Evolutionary conservation across 2,113 vertebrate species (phyloP).

Genomic region (Xiphias gladius): DNA sequence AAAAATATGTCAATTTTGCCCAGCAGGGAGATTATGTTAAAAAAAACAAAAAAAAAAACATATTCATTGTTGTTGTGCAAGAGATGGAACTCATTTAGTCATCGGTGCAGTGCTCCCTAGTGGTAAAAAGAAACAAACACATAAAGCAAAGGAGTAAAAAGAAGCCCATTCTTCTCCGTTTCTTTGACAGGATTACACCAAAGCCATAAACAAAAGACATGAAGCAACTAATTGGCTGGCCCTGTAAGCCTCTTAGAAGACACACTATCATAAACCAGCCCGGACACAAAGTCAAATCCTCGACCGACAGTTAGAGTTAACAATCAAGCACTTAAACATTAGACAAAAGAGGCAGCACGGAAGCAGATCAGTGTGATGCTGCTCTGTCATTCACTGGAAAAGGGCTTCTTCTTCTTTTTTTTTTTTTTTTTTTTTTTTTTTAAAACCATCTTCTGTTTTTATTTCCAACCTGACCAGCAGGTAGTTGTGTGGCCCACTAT

Average conservation of each 20-base stretch:
- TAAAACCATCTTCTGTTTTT: background rate
- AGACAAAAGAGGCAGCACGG: slow-evolving; percentile 55
- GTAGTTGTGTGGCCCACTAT: slow-evolving; percentile 33
- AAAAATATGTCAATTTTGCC: slow-evolving; percentile 52
- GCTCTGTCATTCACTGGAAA: slow-evolving; percentile 28
- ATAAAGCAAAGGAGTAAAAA: slow-evolving; percentile 21
- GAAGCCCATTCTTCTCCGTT: slow-evolving; percentile 29
- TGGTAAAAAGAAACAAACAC: slow-evolving; percentile 55
- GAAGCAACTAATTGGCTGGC: slow-evolving; percentile 69
- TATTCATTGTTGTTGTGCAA: slow-evolving; percentile 32
- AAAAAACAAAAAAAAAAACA: background rate
- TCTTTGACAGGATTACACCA: slow-evolving; percentile 70
- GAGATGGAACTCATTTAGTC: slow-evolving; percentile 31
- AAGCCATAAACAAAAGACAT: slow-evolving; percentile 72
- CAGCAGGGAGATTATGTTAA: slow-evolving; percentile 32
- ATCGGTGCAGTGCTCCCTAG: slow-evolving; percentile 64
- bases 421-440: background rate
- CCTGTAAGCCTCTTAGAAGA: slow-evolving; percentile 67
- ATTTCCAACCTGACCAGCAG: slow-evolving; percentile 75
- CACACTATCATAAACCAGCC: slow-evolving; percentile 62
- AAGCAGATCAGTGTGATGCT: slow-evolving; percentile 31
- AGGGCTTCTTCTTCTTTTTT: background rate
- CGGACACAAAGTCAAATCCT: slow-evolving; percentile 64
- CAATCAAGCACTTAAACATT: slow-evolving; percentile 64
- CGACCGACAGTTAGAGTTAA: slow-evolving; percentile 49